These are phyloP conservation scores for Drosophila triauraria DNA, from an alignment of 1,140 invertebrate species.

Conservation along the genomic window DNA sequence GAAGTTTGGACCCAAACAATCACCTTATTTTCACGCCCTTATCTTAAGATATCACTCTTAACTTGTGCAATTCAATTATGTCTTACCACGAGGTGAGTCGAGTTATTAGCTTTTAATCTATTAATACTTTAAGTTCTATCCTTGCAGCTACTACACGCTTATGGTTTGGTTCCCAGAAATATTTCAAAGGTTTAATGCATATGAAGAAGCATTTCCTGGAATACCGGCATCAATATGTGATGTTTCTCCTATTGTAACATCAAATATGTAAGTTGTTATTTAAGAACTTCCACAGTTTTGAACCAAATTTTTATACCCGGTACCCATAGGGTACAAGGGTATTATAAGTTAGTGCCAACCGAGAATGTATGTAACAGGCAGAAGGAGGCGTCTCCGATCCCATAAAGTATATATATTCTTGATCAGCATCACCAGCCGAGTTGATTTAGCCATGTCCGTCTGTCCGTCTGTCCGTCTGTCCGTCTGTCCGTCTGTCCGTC, in stretches of 20 bases:
- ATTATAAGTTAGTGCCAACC: no score
- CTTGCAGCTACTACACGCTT: conserved; percentile 90
- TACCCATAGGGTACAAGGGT: no score
- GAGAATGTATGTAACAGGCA: no score
- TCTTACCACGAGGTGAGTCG: conserved; percentile 89
- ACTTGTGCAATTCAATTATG: conserved; percentile 92
- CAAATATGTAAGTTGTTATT: conserved; percentile 80
- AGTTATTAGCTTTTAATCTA: background rate
- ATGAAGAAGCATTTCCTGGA: conserved; percentile 88
- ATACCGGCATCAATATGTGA: conserved; percentile 89
- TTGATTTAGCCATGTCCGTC: no score
- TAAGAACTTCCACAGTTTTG: no score
- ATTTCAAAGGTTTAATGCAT: conserved; percentile 91
- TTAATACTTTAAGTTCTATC: no score
- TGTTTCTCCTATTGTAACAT: conserved; percentile 88
- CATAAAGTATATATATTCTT: no score
- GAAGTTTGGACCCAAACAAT: conserved; percentile 86
- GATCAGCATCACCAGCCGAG: no score
- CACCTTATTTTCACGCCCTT: conserved; percentile 89
- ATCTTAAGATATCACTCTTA: conserved; percentile 89
- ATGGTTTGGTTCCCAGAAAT: conserved; percentile 95
- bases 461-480: no score
- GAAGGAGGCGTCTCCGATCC: no score
- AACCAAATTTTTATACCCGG: no score
- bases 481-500: no score